phyloP scores from a whole-genome alignment of 2,113 vertebrate genomes.

The Etheostoma cragini region DNA sequence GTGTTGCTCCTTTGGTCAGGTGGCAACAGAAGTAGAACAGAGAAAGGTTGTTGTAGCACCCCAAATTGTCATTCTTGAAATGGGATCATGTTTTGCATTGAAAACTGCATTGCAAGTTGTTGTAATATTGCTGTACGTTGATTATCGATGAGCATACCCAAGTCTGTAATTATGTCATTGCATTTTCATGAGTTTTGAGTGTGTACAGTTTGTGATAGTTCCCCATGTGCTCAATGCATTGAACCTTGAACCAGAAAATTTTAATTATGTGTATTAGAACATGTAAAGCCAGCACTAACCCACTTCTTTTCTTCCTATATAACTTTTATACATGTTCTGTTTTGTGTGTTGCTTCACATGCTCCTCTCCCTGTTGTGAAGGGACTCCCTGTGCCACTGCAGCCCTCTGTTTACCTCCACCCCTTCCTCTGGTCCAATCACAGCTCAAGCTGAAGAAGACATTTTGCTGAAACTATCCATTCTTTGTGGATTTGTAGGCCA shows the following conservation, averaged over 20 bases:
- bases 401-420: slow-evolving; percentile 54
- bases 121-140: neutral
- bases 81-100: neutral
- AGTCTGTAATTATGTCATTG: neutral
- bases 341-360: slow-evolving; percentile 23
- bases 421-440: slow-evolving; percentile 70
- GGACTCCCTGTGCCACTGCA: slow-evolving; percentile 30
- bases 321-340: neutral
- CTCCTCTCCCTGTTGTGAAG: slow-evolving; percentile 7
- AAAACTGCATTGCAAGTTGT: neutral
- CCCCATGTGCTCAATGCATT: neutral
- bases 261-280: neutral
- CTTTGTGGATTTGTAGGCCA: slow-evolving; percentile 51
- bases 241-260: neutral
- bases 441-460: slow-evolving; percentile 37
- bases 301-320: neutral
- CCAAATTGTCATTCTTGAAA: neutral
- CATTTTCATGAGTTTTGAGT: neutral
- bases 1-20: slow-evolving; percentile 1
- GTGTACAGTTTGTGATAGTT: neutral
- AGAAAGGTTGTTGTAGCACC: neutral
- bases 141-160: neutral
- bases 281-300: neutral
- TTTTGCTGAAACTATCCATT: slow-evolving; percentile 57
- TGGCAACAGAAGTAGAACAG: neutral